Conservation (phyloP, 2,113 vertebrate genomes). For the Mionectes macconnelli region DNA sequence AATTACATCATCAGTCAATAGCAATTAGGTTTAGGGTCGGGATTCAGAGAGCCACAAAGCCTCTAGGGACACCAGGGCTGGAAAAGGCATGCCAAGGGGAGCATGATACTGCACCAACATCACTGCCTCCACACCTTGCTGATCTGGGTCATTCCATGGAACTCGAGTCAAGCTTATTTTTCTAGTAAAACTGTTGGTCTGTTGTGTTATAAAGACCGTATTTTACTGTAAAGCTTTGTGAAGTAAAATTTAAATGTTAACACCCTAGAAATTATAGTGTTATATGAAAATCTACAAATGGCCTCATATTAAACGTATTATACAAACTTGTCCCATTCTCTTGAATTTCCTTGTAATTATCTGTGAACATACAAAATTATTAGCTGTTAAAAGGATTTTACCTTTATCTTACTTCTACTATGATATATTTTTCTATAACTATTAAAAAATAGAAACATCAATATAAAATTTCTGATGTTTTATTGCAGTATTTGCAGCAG, state of each 20-base stretch:
- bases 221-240: not conserved
- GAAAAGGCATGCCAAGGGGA: not conserved
- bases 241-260: not conserved
- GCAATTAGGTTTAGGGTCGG: not conserved
- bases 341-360: not conserved
- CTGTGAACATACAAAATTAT: not conserved
- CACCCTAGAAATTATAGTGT: not conserved
- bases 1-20: not conserved
- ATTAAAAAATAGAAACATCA: not conserved
- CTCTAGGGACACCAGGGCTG: not conserved
- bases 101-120: rapidly evolving
- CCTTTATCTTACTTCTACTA: not conserved
- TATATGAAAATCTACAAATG: not conserved
- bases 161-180: not conserved
- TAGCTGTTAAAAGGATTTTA: not conserved
- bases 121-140: not conserved
- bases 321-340: not conserved
- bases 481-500: not conserved
- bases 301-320: not conserved
- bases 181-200: not conserved
- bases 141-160: not conserved
- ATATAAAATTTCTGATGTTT: not conserved
- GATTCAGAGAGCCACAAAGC: not conserved
- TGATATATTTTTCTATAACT: not conserved
- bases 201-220: not conserved